Evolutionary conservation across 2,888 invertebrate genomes (phyloP).

Genomic region (Eurois occulta): DNA sequence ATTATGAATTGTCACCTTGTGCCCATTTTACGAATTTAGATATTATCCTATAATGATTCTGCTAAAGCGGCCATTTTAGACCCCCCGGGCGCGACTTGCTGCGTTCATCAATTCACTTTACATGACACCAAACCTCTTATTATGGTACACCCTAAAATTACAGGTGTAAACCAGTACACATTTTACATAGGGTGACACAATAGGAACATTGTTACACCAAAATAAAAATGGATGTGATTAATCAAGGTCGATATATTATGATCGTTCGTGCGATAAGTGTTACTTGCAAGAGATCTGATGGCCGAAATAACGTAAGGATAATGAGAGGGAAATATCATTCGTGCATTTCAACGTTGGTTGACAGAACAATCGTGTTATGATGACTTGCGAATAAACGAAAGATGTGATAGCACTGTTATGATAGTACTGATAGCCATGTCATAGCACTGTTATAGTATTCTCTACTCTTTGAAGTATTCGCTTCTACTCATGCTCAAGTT

Average conservation of each 20-base stretch:
- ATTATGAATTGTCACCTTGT: too few relatives aligned
- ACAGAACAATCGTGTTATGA: not conserved
- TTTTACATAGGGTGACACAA: not conserved
- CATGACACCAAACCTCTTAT: not conserved
- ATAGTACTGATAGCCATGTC: too few relatives aligned
- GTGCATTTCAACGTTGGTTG: not conserved
- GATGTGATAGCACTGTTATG: not conserved
- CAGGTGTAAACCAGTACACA: not conserved
- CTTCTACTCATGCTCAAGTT: too few relatives aligned
- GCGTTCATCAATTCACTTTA: not conserved
- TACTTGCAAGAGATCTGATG: not conserved
- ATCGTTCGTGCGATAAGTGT: not conserved
- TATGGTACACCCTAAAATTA: not conserved
- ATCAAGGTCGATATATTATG: not conserved
- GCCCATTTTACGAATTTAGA: too few relatives aligned
- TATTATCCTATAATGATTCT: too few relatives aligned
- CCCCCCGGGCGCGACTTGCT: not conserved
- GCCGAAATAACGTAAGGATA: not conserved
- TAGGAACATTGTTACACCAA: not conserved
- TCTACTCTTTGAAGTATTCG: too few relatives aligned
- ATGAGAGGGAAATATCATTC: not conserved
- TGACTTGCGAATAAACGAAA: not conserved
- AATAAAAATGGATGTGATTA: not conserved
- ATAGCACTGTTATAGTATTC: too few relatives aligned
- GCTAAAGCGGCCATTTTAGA: too few relatives aligned